A percentile compares a stretch with the other conserved stretches of the same genome.
These are phyloP conservation scores for Calyptomena viridis DNA, from an alignment of 2,113 vertebrate species.

Conservation along the genomic window DNA sequence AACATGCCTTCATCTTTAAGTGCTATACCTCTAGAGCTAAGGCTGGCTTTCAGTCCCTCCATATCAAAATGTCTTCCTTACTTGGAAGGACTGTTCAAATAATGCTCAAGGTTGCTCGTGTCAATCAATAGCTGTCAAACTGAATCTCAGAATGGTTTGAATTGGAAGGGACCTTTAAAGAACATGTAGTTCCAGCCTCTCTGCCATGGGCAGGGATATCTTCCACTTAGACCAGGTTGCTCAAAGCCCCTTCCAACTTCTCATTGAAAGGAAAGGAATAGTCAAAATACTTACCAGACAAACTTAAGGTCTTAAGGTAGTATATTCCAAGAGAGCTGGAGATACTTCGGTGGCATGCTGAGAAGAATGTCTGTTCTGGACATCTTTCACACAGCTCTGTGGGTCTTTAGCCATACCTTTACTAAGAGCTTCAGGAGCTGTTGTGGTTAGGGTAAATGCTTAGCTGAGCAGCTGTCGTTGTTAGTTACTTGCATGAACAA, in stretches of 20 bases:
- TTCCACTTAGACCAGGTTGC: not conserved
- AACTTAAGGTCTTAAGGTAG: not conserved
- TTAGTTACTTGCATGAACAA: not conserved
- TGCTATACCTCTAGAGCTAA: not conserved
- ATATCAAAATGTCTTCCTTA: not conserved
- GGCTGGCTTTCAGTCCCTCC: not conserved
- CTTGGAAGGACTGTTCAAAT: not conserved
- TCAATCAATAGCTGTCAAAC: not conserved
- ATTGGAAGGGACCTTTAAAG: not conserved
- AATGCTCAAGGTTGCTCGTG: not conserved
- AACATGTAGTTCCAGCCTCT: not conserved
- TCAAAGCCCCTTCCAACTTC: not conserved
- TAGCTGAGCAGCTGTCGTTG: not conserved
- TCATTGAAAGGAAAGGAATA: not conserved
- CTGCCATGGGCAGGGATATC: not conserved
- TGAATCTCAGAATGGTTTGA: not conserved
- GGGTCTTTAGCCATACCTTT: not conserved
- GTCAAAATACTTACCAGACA: not conserved
- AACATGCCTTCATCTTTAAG: not conserved
- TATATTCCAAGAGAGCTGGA: not conserved
- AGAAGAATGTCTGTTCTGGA: not conserved
- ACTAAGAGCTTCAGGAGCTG: not conserved
- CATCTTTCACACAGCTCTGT: not conserved
- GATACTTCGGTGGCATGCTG: not conserved
- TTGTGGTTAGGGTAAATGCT: not conserved